Conservation (phyloP, 2,113 vertebrate species). For the Irena cyanogastra region DNA sequence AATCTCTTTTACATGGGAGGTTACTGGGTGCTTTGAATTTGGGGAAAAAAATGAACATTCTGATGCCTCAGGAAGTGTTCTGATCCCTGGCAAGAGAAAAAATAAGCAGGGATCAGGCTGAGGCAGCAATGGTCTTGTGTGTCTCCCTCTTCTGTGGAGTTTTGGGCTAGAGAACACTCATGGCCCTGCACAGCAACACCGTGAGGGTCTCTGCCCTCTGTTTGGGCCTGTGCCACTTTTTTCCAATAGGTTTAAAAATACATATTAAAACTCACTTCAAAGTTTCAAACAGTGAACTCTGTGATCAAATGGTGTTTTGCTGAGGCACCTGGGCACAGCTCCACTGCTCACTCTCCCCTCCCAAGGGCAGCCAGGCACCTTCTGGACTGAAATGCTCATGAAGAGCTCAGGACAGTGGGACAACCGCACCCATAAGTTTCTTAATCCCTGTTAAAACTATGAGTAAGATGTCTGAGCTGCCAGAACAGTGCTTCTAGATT, state of each 20-base stretch:
- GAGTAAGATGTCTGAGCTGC: neutral
- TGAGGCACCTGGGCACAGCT: neutral
- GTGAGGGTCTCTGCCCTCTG: neutral
- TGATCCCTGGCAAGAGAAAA: neutral
- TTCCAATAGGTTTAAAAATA: neutral
- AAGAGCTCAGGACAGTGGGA: neutral
- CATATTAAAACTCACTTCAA: neutral
- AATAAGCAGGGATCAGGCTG: neutral
- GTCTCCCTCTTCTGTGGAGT: neutral
- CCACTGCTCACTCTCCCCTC: neutral
- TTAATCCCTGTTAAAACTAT: neutral
- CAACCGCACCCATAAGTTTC: neutral
- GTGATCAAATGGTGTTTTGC: neutral
- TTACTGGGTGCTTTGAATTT: neutral
- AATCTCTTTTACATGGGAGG: neutral
- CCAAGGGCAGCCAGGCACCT: neutral
- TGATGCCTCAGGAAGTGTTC: neutral
- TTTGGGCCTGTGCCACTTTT: neutral
- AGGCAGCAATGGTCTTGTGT: neutral
- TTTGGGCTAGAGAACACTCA: neutral
- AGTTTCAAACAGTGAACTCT: neutral
- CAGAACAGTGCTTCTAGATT: neutral
- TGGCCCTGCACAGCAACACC: neutral
- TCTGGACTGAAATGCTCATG: neutral
- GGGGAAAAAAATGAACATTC: neutral